A percentile compares a stretch with the other conserved stretches of the same genome.
Evolutionary conservation across 2,113 vertebrate species (phyloP).

Genomic region (Chlamydotis undulata): DNA sequence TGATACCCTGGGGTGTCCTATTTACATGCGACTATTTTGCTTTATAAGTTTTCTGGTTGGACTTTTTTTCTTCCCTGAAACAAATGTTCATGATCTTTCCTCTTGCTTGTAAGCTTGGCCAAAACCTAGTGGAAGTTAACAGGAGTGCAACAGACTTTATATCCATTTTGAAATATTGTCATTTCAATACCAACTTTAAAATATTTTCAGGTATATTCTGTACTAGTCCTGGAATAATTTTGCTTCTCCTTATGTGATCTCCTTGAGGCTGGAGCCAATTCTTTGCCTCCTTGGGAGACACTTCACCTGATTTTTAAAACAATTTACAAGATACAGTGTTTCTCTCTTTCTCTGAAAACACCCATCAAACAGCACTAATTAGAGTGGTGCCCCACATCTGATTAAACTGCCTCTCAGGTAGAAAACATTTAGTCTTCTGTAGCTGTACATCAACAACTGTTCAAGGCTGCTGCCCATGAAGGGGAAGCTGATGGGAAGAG

Average conservation of each 20-base stretch:
- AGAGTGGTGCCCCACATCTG: background rate
- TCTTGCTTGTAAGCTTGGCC: background rate
- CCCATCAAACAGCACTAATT: background rate
- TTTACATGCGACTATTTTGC: background rate
- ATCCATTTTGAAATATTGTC: background rate
- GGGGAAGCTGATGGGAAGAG: background rate
- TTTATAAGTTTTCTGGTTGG: background rate
- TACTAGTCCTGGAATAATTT: background rate
- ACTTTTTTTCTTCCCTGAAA: background rate
- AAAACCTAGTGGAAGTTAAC: background rate
- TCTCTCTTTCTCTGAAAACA: background rate
- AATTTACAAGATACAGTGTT: background rate
- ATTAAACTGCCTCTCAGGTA: background rate
- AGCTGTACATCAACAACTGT: background rate
- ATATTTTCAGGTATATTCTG: background rate
- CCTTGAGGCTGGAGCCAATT: background rate
- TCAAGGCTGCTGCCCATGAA: background rate
- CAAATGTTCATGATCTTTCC: fast-evolving
- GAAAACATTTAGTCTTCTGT: background rate
- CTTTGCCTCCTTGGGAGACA: background rate
- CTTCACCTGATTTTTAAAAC: background rate
- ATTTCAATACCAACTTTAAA: background rate
- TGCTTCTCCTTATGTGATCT: background rate
- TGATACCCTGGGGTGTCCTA: background rate
- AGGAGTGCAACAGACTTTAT: background rate